Base-by-base conservation (phyloP, 92 coral and sea anemone genomes). In the Pocillopora grandis region DNA sequence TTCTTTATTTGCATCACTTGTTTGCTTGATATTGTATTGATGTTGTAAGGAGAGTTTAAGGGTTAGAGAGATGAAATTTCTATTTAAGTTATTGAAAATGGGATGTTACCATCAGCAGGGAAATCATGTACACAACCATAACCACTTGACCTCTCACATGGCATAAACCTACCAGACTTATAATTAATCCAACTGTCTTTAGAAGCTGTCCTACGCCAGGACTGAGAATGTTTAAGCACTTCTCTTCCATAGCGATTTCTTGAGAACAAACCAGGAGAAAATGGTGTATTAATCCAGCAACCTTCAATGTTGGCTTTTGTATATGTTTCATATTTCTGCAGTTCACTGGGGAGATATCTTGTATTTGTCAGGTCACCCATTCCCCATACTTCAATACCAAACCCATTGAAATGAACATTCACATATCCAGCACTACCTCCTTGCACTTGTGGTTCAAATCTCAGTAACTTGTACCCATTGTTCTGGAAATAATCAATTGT, bases 101-200 rank as follows among this genome's bases (percentile, higher is more conserved):
- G 90, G 48, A 86, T 76, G 71, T 90, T 73, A 9, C 92, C 92
- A 71, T 90, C 92, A 2, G 87, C 89, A 33, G 88, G 88, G 49
- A 90, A 90, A 66, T 66, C 52, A 11, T 87, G 11, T 49, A 68
- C 27, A 19, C 72, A 68, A 12, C 48, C 27, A 15, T 68, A 48
- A 33, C 36, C 48, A 35, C 76, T 79, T 14, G 90, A 76, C 9
- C 66, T 65, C 31, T 74, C 23, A 61, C 93, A 90, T 6, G 69
- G 27, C 27, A 42, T 57, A 49, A 89, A 89, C 27, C 76, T 77
- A 20, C 90, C 85, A 59, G 78, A 20, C 12, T 58, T 16, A 70
- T 90, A 90, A 4, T 74, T 33, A 19, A 36, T 52, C 58, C 19
- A 90, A 72, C 93, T 90, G 64, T 76, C 56, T 36, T 36, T 13